Evolutionary conservation across 2,113 vertebrate species (phyloP).

Genomic region (Centropristis striata): DNA sequence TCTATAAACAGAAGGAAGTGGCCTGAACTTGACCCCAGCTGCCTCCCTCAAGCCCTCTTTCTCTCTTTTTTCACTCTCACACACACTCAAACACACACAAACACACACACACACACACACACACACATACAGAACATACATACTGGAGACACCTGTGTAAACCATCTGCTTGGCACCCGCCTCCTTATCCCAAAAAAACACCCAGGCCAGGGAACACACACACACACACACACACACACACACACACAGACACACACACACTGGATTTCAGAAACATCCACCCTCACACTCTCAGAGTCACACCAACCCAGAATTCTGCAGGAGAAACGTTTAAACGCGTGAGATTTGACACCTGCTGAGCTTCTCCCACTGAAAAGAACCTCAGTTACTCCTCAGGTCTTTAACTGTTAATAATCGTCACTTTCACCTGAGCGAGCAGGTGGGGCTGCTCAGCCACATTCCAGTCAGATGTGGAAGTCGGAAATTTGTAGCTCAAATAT

Average conservation of each 20-base stretch:
- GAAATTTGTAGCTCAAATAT: constrained; percentile 21
- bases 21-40: constrained; percentile 66
- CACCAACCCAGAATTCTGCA: constrained; percentile 34
- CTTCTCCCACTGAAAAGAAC: constrained; percentile 49
- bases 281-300: constrained; percentile 25
- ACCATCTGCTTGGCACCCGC: constrained; percentile 71
- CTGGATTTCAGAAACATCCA: constrained; percentile 34
- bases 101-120: constrained; percentile 22
- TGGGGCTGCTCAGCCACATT: constrained; percentile 17
- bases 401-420: constrained; percentile 39
- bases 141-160: constrained; percentile 77
- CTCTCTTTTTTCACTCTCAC: neutral
- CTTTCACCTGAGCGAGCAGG: constrained; percentile 47
- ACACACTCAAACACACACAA: constrained; percentile 19
- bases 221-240: neutral
- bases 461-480: constrained; percentile 19
- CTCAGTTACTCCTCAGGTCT: constrained; percentile 39
- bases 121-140: constrained; percentile 50
- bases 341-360: constrained; percentile 58
- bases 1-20: constrained; percentile 58
- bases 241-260: neutral
- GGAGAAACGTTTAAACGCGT: constrained; percentile 28
- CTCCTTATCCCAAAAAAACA: constrained; percentile 57
- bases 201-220: constrained; percentile 22
- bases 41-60: constrained; percentile 6